Base-by-base conservation (phyloP, 1,140 invertebrate species). In the Leptinotarsa defecta region DNA sequence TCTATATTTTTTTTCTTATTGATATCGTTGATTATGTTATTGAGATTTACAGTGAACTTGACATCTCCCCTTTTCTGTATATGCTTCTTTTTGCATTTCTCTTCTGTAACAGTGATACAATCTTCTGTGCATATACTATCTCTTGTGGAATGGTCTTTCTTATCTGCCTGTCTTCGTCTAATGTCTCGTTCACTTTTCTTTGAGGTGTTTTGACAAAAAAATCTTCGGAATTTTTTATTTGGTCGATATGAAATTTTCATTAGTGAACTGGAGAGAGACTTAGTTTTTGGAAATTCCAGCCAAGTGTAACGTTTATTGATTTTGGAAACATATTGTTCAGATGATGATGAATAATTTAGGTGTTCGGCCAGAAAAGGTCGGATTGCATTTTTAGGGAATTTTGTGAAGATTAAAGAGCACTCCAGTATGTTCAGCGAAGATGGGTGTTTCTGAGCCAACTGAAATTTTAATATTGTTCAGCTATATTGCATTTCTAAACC, bases 1-100 rank as follows among this genome's bases (percentile, higher is more conserved):
- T 43, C n/a, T 27, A 48, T 13, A 48, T 69, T 48, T 15, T 34
- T 69, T 48, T 69, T 69, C 68, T 48, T 69, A 19, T 48, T 48
- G 3, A 69, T 13, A 5, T 69, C 43, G 20, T 69, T 34, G n/a
- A 69, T 69, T 17, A 69, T 17, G 8, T 34, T 27, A 27, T 69
- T 69, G 3, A 69, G 43, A 69, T 69, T 69, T 1, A 69, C 43
- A 6, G 24, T 69, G 17, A 69, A 69, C 27, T 48, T 69, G 43
- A 69, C 20, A 22, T 34, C 64, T 0, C 20, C n/a, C 20, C 4
- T 69, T 69, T 48, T 69, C 43, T 15, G 17, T 48, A 27, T 2
- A 69, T 27, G 15, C 11, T 72, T 72, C 15, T 72, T 72, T 20
- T 61, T 62, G 19, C 20, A 24, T 8, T 62, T 72, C 8, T 62